phyloP scores from a whole-genome alignment of 2,797 vertebrate species.

The Betta splendens region DNA sequence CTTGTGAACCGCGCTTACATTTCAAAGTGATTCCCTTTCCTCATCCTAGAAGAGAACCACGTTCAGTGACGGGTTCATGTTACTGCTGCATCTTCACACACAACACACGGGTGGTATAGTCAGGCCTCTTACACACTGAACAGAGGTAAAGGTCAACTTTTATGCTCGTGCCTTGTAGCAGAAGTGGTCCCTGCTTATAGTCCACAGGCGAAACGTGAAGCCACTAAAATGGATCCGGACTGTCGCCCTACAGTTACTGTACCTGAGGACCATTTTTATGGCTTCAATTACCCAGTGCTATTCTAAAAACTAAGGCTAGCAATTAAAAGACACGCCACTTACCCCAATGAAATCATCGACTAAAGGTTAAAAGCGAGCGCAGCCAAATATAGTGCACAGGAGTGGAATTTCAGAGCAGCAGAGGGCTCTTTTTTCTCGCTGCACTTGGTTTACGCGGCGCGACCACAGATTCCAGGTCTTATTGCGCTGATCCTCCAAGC shows the following conservation, averaged over 20 bases:
- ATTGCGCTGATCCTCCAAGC: conserved; percentile 59
- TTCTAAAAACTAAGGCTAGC: conserved; percentile 71
- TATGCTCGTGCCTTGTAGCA: neutral
- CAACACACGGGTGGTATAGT: too few species aligned
- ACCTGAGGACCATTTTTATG: conserved; percentile 51
- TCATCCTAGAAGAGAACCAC: too few species aligned
- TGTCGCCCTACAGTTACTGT: conserved; percentile 24
- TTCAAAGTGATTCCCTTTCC: too few species aligned
- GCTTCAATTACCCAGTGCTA: conserved; percentile 63
- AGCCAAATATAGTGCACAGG: conserved; percentile 58
- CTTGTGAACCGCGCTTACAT: too few species aligned
- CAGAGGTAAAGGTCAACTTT: neutral
- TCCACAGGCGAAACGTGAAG: conserved; percentile 5
- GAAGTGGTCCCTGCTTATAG: neutral
- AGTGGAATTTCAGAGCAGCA: conserved; percentile 45
- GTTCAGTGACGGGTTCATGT: too few species aligned
- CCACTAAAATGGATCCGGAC: conserved; percentile 15
- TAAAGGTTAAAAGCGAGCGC: conserved; percentile 65
- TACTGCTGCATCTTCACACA: too few species aligned
- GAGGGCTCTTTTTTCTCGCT: conserved; percentile 46
- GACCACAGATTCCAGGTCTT: conserved; percentile 45
- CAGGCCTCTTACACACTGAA: too few species aligned
- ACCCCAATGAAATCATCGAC: conserved; percentile 69
- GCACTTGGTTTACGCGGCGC: conserved; percentile 49
- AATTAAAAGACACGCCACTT: conserved; percentile 71